Base-by-base conservation (phyloP, 2,888 invertebrate genomes). In the Yponomeuta cagnagella region DNA sequence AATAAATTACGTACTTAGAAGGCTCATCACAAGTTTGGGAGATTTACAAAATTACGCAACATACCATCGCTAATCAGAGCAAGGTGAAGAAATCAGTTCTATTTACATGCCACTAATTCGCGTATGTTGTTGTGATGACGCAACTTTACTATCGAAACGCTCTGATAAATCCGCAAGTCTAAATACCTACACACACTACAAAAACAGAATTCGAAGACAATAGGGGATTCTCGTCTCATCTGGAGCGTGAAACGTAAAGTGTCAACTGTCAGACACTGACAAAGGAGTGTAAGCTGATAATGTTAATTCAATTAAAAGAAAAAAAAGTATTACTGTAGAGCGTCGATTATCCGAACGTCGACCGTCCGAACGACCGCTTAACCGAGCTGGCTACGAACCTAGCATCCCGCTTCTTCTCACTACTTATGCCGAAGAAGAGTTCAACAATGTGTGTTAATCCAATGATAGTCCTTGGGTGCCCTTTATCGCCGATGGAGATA, bases 161-260 rank as follows among this genome's bases (percentile, higher is more conserved):
- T 68, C 68, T 68, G 68, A 68, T 68, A 48, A 68, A 6, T 66
- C n/a, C 48, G 15, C 52, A 58, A 58, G 52, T 58, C 12, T 58
- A 58, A 58, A 58, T 58, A 15, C 15, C 12, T 37, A 67, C 23
- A 43, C 6, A 43, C 9, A 43, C 6, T 37, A 48, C 68, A 23
- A 33, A 68, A 43, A 48, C 48, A 43, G 48, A 68, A 68, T 48
- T 66, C 10, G 66, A 68, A 48, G 12, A 68, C 43, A 68, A 68
- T 43, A 68, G 68, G 15, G 23, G 6, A 43, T 48, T 68, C 48
- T 43, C 48, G 48, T 68, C 68, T 37, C 12, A 48, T 65, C 30
- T 33, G 33, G 30, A 30, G 65, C 65, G 52, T 58, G 52, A 58
- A 12, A 58, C 52, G 52, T 4, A 15, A 52, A 52, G 15, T 58